Conservation (phyloP, 2,113 vertebrate genomes). For the Pelobates fuscus region DNA sequence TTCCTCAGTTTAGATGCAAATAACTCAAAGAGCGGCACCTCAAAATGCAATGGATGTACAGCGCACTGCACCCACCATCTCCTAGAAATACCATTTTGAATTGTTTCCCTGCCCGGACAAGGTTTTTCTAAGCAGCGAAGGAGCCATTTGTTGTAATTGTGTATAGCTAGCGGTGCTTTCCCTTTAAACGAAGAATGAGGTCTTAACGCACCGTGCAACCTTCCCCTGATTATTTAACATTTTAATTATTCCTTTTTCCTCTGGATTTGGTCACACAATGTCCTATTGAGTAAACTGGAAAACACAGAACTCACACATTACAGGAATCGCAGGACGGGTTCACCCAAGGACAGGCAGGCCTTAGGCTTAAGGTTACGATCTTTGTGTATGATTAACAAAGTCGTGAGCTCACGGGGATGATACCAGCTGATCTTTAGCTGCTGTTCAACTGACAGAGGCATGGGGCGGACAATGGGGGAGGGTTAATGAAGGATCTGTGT, state of each 20-base stretch:
- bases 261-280: constrained; percentile 9
- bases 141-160: too few species aligned
- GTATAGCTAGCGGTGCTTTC: too few species aligned
- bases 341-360: constrained; percentile 30
- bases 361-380: constrained; percentile 27
- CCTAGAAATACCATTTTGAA: too few species aligned
- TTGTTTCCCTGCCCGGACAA: too few species aligned
- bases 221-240: too few species aligned
- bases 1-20: too few species aligned
- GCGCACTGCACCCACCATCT: too few species aligned
- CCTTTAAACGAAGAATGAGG: too few species aligned
- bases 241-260: not conserved
- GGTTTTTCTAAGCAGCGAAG: too few species aligned
- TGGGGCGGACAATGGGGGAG: constrained; percentile 10
- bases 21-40: too few species aligned
- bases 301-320: constrained; percentile 9
- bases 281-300: constrained; percentile 7
- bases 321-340: constrained; percentile 20
- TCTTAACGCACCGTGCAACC: too few species aligned
- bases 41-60: too few species aligned
- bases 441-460: constrained; percentile 21
- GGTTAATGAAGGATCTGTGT: constrained; percentile 27
- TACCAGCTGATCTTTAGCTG: constrained; percentile 26
- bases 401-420: constrained; percentile 5
- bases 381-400: constrained; percentile 40